Evolutionary conservation across 2,113 vertebrate species (phyloP).

Genomic region (Ia io): DNA sequence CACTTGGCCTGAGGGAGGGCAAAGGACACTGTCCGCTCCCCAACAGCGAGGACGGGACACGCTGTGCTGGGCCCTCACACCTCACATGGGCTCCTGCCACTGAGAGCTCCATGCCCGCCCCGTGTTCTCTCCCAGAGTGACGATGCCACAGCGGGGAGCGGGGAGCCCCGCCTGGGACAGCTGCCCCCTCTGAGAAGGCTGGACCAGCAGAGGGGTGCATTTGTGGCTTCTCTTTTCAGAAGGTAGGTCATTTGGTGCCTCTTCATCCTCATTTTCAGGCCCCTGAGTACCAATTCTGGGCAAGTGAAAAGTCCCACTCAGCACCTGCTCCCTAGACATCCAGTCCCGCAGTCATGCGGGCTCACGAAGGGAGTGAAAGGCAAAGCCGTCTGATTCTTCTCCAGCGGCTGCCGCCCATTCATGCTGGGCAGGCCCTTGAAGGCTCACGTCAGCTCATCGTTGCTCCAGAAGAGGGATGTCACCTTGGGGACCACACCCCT

Average conservation of each 20-base stretch:
- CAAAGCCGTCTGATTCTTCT: background rate
- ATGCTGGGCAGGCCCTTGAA: background rate
- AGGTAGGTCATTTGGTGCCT: background rate
- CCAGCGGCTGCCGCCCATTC: background rate
- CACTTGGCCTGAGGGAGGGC: background rate
- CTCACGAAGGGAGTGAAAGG: background rate
- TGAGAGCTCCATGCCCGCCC: too few species aligned
- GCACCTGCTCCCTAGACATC: background rate
- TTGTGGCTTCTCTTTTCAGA: background rate
- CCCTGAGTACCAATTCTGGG: background rate
- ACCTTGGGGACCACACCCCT: background rate
- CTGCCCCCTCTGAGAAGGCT: background rate
- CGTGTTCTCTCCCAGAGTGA: background rate
- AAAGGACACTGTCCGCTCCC: background rate
- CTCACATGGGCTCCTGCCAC: background rate
- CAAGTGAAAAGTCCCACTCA: background rate
- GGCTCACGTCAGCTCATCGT: background rate
- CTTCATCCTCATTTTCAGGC: background rate
- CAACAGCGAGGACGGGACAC: accelerated
- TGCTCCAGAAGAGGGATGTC: too few species aligned
- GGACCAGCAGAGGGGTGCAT: background rate
- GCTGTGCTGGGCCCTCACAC: background rate
- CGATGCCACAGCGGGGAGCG: accelerated
- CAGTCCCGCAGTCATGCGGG: accelerated
- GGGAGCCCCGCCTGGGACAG: accelerated